Base-by-base conservation (phyloP, 2,888 invertebrate species). In the Coelogynopora nodosa region DNA sequence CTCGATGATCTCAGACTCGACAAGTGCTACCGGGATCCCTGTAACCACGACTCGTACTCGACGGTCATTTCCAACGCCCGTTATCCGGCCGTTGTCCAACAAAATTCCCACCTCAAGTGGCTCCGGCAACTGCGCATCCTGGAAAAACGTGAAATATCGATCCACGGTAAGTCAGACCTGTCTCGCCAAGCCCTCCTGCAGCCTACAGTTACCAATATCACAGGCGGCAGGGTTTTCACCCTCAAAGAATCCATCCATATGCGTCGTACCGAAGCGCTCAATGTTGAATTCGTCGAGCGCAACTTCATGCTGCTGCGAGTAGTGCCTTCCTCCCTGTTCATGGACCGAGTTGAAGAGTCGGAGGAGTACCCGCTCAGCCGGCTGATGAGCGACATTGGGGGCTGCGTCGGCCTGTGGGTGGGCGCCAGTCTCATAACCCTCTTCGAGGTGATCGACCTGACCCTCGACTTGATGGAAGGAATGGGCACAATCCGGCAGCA, bases 341-440 rank as follows among this genome's bases (percentile, higher is more conserved):
- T 87, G 84, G 87, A 87, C 31, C 30, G 31, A 27, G 88, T 87
- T 18, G 84, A 82, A 31, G 87, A 87, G 81, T 29, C 49, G 5
- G 87, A 84, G n/a, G 87, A 87, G 49, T 87, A 87, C 30, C 87
- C 87, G 10, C n/a, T 86, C 0, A 85, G 85, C 31, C 29, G 87
- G 26, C 84, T 87, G n/a, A 30, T 87, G 1, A 87, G 86, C 30
- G 87, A 87, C 30, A 87, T 87, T 67, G 87, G 87, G 23, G 87
- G 87, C 10, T 87, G 87, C 49, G 81, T 87, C 28, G 87, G 87
- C 5, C 84, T 87, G n/a, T 87, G 87, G 87, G 84, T 87, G 13
- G 87, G 87, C 18, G 87, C 87, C 0, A 87, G 86, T 87, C 74
- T 87, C 1, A 87, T 87, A 0, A 88, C 87, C 1, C 26, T 87